Evolutionary conservation across 2,113 vertebrate genomes (phyloP).

Genomic region (Rhinopomastus cyanomelas): DNA sequence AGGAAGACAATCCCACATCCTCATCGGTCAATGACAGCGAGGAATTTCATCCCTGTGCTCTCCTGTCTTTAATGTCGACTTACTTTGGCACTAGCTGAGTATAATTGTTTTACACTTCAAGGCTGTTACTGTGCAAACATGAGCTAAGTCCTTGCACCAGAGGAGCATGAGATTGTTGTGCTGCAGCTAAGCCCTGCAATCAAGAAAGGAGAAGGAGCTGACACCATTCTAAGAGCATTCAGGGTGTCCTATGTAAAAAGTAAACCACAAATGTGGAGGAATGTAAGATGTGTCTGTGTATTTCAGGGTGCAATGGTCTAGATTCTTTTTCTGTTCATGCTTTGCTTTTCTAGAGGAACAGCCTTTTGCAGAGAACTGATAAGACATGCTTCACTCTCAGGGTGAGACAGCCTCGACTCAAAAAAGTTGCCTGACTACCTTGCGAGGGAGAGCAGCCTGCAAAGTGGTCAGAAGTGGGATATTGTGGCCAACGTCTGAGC

Average conservation of each 20-base stretch:
- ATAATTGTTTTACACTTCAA: neutral
- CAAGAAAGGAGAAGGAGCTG: neutral
- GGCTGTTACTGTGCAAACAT: neutral
- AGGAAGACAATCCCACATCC: neutral
- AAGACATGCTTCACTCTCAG: neutral
- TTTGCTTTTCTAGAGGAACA: neutral
- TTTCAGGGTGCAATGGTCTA: neutral
- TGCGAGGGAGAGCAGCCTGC: neutral
- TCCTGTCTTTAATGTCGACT: neutral
- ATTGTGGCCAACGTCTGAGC: neutral
- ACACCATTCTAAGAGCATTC: accelerated
- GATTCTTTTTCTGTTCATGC: neutral
- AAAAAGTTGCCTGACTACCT: neutral
- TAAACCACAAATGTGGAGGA: neutral
- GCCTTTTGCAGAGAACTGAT: neutral
- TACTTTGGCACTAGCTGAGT: neutral
- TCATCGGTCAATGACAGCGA: neutral
- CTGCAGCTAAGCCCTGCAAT: neutral
- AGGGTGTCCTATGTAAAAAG: neutral
- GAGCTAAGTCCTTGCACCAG: neutral
- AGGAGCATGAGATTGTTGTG: neutral
- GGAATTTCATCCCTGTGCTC: neutral
- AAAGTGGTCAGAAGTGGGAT: neutral
- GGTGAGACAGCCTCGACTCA: neutral
- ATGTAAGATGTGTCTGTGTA: neutral